Conservation (phyloP, 2,797 vertebrate genomes). For the Myiotriccus ornatus region DNA sequence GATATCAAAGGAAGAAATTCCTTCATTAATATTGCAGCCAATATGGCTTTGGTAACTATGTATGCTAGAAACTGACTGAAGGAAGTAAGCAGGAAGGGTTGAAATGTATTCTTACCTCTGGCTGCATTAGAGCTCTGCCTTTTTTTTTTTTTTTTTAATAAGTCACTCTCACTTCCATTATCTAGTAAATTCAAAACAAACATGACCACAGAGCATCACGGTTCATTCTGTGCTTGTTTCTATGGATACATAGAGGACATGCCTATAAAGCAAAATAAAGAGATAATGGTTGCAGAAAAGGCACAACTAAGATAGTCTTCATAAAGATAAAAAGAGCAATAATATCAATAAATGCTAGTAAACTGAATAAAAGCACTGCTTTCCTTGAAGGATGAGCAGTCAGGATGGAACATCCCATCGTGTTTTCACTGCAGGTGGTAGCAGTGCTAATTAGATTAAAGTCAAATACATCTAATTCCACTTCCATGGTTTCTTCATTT, state of each 20-base stretch:
- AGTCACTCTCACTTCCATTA: background rate
- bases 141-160: background rate
- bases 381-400: background rate
- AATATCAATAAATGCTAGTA: background rate
- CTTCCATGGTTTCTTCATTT: background rate
- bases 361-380: background rate
- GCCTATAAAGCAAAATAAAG: background rate
- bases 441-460: background rate
- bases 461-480: background rate
- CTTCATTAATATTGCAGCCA: background rate
- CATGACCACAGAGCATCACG: background rate
- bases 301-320: background rate
- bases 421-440: background rate
- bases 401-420: background rate
- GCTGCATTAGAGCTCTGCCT: background rate
- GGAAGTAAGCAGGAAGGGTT: background rate
- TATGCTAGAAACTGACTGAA: background rate
- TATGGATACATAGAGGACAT: background rate
- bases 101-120: background rate
- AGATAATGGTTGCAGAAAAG: background rate
- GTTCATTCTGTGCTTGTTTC: constrained; percentile 11
- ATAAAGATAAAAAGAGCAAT: background rate
- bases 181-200: background rate
- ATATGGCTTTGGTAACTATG: background rate
- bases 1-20: background rate